A percentile compares a stretch with the other conserved stretches of the same genome.
Conservation (phyloP, 2,797 vertebrate genomes). For the Avahi laniger region DNA sequence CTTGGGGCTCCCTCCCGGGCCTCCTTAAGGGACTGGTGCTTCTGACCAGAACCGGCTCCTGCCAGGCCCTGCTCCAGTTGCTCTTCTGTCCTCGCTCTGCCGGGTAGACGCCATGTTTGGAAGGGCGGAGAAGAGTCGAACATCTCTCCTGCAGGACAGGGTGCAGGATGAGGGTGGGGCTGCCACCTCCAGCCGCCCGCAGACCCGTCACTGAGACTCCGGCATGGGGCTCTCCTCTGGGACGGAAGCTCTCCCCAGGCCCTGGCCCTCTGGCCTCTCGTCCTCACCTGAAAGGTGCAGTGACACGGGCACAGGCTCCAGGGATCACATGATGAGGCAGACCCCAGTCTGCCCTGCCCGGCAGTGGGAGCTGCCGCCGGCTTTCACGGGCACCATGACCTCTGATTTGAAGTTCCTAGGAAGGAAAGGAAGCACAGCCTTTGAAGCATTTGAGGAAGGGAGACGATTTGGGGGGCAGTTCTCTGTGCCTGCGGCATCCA, state of each 20-base stretch:
- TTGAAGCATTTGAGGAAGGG: not conserved
- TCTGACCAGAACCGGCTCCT: not conserved
- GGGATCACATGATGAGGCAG: constrained; percentile 93
- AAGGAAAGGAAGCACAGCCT: not conserved
- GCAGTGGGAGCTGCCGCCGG: constrained; percentile 81
- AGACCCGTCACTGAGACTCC: not conserved
- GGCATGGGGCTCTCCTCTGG: not conserved
- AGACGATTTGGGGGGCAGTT: not conserved
- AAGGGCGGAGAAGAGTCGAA: constrained; percentile 74
- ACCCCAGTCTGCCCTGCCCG: constrained; percentile 90
- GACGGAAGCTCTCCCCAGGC: not conserved
- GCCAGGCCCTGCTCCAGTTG: not conserved
- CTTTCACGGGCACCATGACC: constrained; percentile 83
- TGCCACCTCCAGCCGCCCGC: not conserved
- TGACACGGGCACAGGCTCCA: not conserved
- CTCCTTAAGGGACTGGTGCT: not conserved
- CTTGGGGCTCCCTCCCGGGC: not conserved
- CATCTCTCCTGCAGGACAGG: constrained; percentile 45
- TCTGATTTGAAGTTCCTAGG: constrained; percentile 84
- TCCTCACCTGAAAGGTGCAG: constrained; percentile 63
- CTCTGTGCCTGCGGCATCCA: not conserved
- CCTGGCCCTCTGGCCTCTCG: too few species aligned
- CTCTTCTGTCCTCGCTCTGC: constrained; percentile 8
- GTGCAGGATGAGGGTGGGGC: not conserved
- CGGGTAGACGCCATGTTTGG: constrained; percentile 64